These are phyloP conservation scores for Cremastinae sp. DNA, from an alignment of 2,888 invertebrate species.

Conservation along the genomic window DNA sequence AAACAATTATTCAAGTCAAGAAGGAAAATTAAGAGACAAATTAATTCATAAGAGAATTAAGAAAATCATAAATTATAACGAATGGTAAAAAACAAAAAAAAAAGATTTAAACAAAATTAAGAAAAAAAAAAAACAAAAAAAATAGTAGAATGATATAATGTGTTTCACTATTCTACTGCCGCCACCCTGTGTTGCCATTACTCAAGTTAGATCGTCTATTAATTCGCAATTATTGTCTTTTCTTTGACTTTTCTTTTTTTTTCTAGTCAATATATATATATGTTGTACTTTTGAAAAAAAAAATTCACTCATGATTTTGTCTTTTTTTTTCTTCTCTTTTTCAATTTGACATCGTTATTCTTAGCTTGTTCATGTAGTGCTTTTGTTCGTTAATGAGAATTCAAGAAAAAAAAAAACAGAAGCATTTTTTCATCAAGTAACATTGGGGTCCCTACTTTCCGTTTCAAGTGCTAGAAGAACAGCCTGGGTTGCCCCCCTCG, in stretches of 20 bases:
- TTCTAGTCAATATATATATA: conserved; percentile 26
- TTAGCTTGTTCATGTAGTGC: background rate
- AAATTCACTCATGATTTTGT: conserved; percentile 44
- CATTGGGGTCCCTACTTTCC: conserved; percentile 82
- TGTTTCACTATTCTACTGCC: conserved; percentile 77
- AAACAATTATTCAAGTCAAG: conserved; percentile 68
- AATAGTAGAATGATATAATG: conserved; percentile 31
- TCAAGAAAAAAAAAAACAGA: conserved; percentile 52
- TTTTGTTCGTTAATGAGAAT: conserved; percentile 39
- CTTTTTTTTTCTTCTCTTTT: conserved; percentile 49
- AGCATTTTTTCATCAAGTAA: conserved; percentile 72
- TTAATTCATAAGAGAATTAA: conserved; percentile 26
- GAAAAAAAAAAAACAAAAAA: conserved; percentile 39
- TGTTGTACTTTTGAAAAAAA: conserved; percentile 31
- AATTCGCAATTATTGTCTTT: conserved; percentile 43
- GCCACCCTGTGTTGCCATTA: conserved; percentile 76
- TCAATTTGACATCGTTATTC: conserved; percentile 38
- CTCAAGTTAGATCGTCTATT: conserved; percentile 68
- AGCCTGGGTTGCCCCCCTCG: conserved; percentile 83
- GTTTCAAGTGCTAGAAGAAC: conserved; percentile 86
- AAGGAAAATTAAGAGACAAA: conserved; percentile 65
- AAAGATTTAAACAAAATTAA: conserved; percentile 63
- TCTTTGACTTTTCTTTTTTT: conserved; percentile 33
- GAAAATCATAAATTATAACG: conserved; percentile 45
- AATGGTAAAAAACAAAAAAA: conserved; percentile 60